Conservation (phyloP, 2,113 vertebrate genomes). For the Aphyosemion australe region DNA sequence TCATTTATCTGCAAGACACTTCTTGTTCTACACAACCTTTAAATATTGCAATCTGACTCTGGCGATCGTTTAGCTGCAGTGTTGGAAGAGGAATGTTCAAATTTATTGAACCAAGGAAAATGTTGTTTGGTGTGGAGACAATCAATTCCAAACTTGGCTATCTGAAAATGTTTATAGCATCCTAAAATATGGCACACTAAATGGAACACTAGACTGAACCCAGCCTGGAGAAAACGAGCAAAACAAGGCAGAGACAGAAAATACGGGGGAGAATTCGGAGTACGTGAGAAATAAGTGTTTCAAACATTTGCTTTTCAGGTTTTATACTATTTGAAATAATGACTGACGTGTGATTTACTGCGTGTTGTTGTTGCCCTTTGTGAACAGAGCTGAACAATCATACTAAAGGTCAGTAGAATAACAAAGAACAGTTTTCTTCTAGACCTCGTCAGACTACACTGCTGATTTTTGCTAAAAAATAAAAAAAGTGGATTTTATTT, state of each 20-base stretch:
- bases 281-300: background rate
- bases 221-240: background rate
- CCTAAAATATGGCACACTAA: conserved; percentile 1
- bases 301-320: conserved; percentile 7
- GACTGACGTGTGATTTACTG: conserved; percentile 67
- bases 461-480: conserved; percentile 44
- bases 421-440: conserved; percentile 57
- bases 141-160: conserved; percentile 1
- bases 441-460: conserved; percentile 10
- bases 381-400: conserved; percentile 59
- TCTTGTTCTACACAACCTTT: conserved; percentile 22
- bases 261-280: background rate
- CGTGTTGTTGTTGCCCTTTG: conserved; percentile 72
- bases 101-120: conserved; percentile 24
- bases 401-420: conserved; percentile 74
- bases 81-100: conserved; percentile 18
- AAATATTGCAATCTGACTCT: conserved; percentile 37
- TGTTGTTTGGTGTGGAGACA: conserved; percentile 3
- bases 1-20: conserved; percentile 24
- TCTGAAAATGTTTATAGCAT: conserved; percentile 2
- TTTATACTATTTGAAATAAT: conserved; percentile 48
- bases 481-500: conserved; percentile 3
- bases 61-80: conserved; percentile 18
- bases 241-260: background rate
- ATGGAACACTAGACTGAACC: background rate